These are phyloP conservation scores for Polydrusus pterygomalis DNA, from an alignment of 2,888 invertebrate species.

Conservation along the genomic window DNA sequence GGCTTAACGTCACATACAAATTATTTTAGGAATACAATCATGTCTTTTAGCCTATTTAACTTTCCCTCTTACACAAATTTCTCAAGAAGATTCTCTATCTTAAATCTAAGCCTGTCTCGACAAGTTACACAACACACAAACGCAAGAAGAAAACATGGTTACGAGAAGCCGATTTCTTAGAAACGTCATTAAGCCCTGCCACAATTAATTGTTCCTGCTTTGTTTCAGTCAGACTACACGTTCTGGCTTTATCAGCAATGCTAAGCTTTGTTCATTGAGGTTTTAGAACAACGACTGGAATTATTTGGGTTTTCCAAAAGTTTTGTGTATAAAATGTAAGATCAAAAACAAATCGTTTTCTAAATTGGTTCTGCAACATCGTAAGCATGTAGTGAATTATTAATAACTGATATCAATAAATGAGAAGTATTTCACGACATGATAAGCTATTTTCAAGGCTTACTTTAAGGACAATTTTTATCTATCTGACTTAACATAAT, in stretches of 20 bases:
- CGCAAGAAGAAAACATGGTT: conserved; percentile 17
- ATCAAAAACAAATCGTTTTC: no score
- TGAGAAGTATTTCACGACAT: no score
- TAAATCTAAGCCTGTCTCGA: neutral
- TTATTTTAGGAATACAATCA: neutral
- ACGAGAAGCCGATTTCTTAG: conserved; percentile 17
- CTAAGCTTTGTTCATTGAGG: conserved; percentile 1
- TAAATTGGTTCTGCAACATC: no score
- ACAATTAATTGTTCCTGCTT: conserved; percentile 20
- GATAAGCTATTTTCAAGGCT: no score
- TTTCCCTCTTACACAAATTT: neutral
- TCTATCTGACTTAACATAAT: no score
- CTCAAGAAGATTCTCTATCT: neutral
- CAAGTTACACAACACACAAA: conserved; percentile 13
- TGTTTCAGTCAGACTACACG: conserved; percentile 15
- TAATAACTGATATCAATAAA: no score
- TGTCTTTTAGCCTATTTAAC: neutral
- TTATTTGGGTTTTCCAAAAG: neutral
- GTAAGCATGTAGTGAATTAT: no score
- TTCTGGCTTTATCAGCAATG: conserved; percentile 8
- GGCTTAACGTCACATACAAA: no score
- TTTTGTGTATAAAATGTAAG: neutral
- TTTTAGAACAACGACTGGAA: neutral
- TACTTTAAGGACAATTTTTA: no score
- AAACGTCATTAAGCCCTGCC: conserved; percentile 13